These are phyloP conservation scores for Pseudotriccus pelzelni DNA, from an alignment of 2,797 vertebrate genomes.

Conservation along the genomic window DNA sequence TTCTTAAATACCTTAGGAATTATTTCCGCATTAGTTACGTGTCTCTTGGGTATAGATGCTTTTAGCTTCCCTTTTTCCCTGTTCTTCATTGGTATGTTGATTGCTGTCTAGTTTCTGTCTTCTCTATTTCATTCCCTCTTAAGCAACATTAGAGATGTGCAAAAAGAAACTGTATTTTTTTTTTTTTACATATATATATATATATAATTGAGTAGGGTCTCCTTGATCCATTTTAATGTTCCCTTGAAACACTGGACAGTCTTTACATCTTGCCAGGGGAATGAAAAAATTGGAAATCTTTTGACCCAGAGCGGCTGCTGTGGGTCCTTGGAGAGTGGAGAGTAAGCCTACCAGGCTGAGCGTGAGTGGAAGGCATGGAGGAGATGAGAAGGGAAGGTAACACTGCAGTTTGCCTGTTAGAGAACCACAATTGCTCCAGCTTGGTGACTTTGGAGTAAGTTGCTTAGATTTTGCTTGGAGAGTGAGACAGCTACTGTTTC, in stretches of 20 bases:
- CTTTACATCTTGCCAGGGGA: not conserved
- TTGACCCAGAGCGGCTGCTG: not conserved
- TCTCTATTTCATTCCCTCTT: not conserved
- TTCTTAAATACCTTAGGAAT: not conserved
- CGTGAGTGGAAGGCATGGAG: not conserved
- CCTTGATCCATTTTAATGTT: not conserved
- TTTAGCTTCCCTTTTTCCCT: not conserved
- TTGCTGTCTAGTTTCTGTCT: not conserved
- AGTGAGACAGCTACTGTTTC: conserved; percentile 57
- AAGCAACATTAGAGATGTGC: not conserved
- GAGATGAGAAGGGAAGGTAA: not conserved
- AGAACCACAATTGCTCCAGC: not conserved
- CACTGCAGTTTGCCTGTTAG: not conserved
- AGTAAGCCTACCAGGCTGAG: not conserved
- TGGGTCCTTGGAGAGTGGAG: not conserved
- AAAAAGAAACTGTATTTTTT: not conserved
- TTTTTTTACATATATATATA: not conserved
- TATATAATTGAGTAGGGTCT: not conserved
- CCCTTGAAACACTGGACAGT: not conserved
- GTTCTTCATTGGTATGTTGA: not conserved
- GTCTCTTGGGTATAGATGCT: not conserved
- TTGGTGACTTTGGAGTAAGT: conserved; percentile 29
- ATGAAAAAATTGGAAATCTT: not conserved
- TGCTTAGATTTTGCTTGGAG: conserved; percentile 45
- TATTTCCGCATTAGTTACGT: not conserved